These are phyloP conservation scores for Ooceraea biroi DNA, from an alignment of 1,140 invertebrate genomes.

Conservation along the genomic window DNA sequence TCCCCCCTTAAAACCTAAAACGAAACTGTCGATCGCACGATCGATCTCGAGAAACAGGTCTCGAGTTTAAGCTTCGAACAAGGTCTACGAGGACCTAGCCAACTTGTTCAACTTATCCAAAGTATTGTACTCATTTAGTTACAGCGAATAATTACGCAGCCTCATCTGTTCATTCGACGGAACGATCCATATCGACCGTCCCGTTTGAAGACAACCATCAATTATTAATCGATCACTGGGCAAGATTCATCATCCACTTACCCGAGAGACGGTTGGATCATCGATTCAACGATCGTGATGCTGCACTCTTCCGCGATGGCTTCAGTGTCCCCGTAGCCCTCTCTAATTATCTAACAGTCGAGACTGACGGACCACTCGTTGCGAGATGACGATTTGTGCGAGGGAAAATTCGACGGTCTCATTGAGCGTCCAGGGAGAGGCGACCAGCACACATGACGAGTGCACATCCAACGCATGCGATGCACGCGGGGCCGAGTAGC, in stretches of 20 bases:
- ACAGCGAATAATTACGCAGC: not conserved
- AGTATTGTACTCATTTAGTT: too few species aligned
- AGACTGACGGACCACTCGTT: not conserved
- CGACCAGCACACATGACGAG: not conserved
- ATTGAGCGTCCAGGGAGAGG: slow-evolving; percentile 6
- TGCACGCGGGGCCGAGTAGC: slow-evolving; percentile 47
- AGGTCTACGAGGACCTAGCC: not conserved
- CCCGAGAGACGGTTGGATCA: not conserved
- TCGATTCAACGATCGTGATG: not conserved
- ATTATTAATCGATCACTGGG: not conserved
- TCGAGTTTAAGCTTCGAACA: not conserved
- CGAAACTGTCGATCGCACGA: not conserved
- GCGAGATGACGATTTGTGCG: not conserved
- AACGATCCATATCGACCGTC: not conserved
- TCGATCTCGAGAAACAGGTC: not conserved
- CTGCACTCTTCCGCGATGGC: not conserved
- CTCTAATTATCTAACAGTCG: not conserved
- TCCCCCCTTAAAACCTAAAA: too few species aligned
- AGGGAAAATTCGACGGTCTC: slow-evolving; percentile 3
- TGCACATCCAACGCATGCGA: not conserved
- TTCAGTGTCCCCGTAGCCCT: not conserved
- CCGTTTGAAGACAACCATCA: not conserved
- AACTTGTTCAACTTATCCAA: too few species aligned
- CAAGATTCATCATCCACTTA: slow-evolving; percentile 5
- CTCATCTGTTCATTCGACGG: not conserved